Base-by-base conservation (phyloP, 2,888 invertebrate species). In the Diplazon laetatorius region DNA sequence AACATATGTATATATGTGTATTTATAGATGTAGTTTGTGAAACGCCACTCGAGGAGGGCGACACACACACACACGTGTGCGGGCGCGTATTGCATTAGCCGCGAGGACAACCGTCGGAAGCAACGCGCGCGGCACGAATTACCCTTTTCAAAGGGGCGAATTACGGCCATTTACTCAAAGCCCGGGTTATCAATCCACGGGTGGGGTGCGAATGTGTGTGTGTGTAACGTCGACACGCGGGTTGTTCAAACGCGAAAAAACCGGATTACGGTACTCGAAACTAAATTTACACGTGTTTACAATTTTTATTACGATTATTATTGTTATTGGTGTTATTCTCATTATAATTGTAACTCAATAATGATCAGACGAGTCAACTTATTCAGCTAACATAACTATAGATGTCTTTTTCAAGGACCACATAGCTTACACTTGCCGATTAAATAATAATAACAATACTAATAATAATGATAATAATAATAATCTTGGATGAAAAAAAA, bases 101-200 rank as follows among this genome's bases (percentile, higher is more conserved):
- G 52, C 62, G 20, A 75, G 62, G 52, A 68, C 68, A 60, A 60
- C 25, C 30, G 10, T 62, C 75, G 52, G 60, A 50, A 60, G 74
- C 66, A 55, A 55, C 35, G 50, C 65, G 62, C 69, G 59, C 70
- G 62, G 73, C 76, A 84, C 80, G 86, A 85, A 86, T 86, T 86
- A 85, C 80, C 83, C 80, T 85, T 85, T 86, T 85, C 84, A 84
- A 82, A 76, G 79, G 72, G 82, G 85, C 81, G 82, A 80, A 85
- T 85, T 80, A 84, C 82, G 44, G 78, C 82, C 82, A 83, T 86
- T 86, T 85, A 82, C 82, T 80, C 55, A 44, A 46, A 69, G 60
- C 63, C 74, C 50, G 77, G 76, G 69, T 81, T 85, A 85, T 86
- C 84, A 84, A 85, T 85, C 83, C 85, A 65, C 39, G 57, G 48